Percentiles rank a stretch among this genome's conserved stretches.
phyloP scores from a whole-genome alignment of 2,888 invertebrate genomes.

The Drepana falcataria region DNA sequence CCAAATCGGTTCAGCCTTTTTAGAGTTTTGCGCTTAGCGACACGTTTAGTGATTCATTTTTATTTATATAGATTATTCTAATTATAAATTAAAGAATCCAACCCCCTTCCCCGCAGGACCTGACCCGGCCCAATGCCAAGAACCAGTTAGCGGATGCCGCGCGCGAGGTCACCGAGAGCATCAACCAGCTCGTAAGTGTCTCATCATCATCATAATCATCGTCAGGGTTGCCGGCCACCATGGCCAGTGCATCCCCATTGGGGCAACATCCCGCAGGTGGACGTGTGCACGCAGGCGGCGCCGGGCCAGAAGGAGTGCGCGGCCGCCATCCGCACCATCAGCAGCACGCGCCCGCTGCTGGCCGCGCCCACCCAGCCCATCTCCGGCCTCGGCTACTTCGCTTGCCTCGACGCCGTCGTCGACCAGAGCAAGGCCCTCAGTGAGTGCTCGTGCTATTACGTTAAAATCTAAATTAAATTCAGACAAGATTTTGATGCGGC shows the following conservation, averaged over 20 bases:
- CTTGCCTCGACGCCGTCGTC: constrained; percentile 94
- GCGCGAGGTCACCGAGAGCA: constrained; percentile 93
- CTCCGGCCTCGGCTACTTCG: constrained; percentile 93
- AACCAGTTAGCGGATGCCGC: constrained; percentile 93
- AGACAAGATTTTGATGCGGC: too few relatives aligned
- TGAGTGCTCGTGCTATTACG: constrained; percentile 29
- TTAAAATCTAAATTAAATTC: too few relatives aligned
- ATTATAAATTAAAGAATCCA: neutral
- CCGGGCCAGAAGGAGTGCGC: constrained; percentile 98
- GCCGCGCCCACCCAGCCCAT: constrained; percentile 93
- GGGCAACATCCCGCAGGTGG: too few relatives aligned
- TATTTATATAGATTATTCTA: too few relatives aligned
- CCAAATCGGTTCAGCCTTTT: too few relatives aligned
- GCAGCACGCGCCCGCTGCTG: constrained; percentile 89
- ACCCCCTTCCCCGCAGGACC: constrained; percentile 74
- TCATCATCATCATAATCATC: too few relatives aligned
- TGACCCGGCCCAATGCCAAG: constrained; percentile 92
- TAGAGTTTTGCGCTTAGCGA: too few relatives aligned
- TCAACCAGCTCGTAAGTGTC: constrained; percentile 88
- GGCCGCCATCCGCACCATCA: constrained; percentile 94
- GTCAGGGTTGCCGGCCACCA: too few relatives aligned
- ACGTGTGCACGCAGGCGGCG: constrained; percentile 91
- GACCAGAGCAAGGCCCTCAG: constrained; percentile 90
- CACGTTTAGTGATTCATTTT: too few relatives aligned
- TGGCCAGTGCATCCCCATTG: too few relatives aligned